A percentile compares a stretch with the other conserved stretches of the same genome.
phyloP scores from a whole-genome alignment of 2,113 vertebrate genomes.

The Saguinus midas region DNA sequence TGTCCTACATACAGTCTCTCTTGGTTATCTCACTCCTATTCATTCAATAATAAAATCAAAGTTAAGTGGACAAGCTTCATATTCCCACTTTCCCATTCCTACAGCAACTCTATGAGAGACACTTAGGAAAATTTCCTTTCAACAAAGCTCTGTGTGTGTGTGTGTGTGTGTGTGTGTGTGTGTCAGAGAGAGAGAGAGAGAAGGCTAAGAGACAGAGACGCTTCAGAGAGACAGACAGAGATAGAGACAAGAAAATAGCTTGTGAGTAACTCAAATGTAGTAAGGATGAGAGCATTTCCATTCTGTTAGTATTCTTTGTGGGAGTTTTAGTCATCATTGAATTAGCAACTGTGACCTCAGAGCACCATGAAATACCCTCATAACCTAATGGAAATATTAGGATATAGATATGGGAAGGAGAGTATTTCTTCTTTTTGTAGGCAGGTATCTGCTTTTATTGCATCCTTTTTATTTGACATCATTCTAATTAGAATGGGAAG shows the following conservation, averaged over 20 bases:
- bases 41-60: neutral
- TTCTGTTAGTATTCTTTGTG: neutral
- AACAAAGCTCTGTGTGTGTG: neutral
- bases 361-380: neutral
- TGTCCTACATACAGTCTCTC: neutral
- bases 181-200: neutral
- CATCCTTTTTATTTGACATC: neutral
- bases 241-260: neutral
- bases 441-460: too few relatives aligned
- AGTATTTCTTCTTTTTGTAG: neutral
- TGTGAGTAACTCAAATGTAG: too few relatives aligned
- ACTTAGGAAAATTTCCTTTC: neutral
- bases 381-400: neutral
- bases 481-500: too few relatives aligned
- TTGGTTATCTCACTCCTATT: neutral
- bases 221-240: neutral
- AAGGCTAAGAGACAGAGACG: too few relatives aligned
- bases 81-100: neutral
- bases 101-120: neutral
- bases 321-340: neutral
- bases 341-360: neutral
- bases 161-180: neutral
- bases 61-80: neutral
- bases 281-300: neutral
- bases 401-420: neutral